These are phyloP conservation scores for Conger conger DNA, from an alignment of 2,113 vertebrate genomes.

Conservation along the genomic window DNA sequence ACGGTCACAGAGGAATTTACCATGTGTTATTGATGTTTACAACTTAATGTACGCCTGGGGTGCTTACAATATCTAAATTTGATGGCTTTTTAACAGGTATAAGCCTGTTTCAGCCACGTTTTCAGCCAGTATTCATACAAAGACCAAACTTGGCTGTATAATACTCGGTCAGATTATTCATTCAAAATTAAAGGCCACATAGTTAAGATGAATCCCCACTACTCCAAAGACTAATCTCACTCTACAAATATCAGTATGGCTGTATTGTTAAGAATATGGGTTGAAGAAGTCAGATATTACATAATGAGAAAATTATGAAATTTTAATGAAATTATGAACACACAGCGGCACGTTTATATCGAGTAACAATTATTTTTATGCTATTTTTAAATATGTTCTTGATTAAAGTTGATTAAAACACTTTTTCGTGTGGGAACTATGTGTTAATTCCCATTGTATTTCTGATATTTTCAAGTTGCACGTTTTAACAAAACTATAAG, in stretches of 20 bases:
- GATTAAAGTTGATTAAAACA: constrained; percentile 25
- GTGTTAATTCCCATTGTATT: constrained; percentile 40
- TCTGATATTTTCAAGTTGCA: constrained; percentile 48
- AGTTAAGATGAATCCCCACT: too few relatives aligned
- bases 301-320: too few relatives aligned
- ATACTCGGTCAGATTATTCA: background rate
- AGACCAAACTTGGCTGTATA: background rate
- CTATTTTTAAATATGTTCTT: background rate
- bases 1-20: background rate
- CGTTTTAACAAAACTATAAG: constrained; percentile 38
- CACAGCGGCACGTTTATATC: background rate
- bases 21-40: background rate
- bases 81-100: background rate
- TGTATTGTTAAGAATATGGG: too few relatives aligned
- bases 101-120: too few relatives aligned
- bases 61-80: background rate
- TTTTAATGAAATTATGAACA: too few relatives aligned
- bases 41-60: background rate
- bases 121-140: too few relatives aligned
- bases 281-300: too few relatives aligned
- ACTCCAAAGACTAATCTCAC: too few relatives aligned
- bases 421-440: constrained; percentile 37
- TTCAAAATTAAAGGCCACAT: too few relatives aligned
- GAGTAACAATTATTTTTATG: too few relatives aligned
- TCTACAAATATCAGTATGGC: too few relatives aligned